Base-by-base conservation (phyloP, 2,888 invertebrate species). In the Argyresthia albistria region DNA sequence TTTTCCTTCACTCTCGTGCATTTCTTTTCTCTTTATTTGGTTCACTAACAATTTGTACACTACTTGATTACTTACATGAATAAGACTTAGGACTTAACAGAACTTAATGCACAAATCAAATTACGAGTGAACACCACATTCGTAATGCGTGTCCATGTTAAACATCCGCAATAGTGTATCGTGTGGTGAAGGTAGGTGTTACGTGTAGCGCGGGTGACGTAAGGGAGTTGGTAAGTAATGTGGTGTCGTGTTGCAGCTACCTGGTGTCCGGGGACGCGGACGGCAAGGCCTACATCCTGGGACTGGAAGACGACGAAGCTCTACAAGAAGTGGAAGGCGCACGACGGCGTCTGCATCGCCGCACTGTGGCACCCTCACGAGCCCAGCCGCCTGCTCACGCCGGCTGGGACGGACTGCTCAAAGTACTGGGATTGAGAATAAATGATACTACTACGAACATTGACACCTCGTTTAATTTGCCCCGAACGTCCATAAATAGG, bases 231-330 rank as follows among this genome's bases (percentile, higher is more conserved):
- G 25, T 25, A 25, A 6, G 2, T 25, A 6, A 4, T 25, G 25
- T 25, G 25, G 2, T 59, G 46, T 55, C 55, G 78, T 76, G 71
- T 90, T 90, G 14, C 83, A 97, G 98, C 67, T 99, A 99, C 75
- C 88, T 99, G 43, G 94, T 97, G 52, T 98, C 98, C 0, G 99
- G 99, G 1, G 99, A 99, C 80, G 99, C 99, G 0, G 99, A 99
- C 84, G 99, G 99, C 9, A 98, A 98, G 80, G 93, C 97, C 66
- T 99, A 97, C 79, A 93, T 99, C n/a, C 46, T 99, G 99, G 99
- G 99, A 99, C 73, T 99, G 99, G 99, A 99, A 99, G 76, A 97
- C 98, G 0, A 99, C 99, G 58, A 98, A 98, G 83, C 88, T 99
- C 57, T 97, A 96, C 81, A 97, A 96, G 77, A 98, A 98, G 74